Conservation (phyloP, 2,888 invertebrate species). For the Xestoiulus laeticollis region DNA sequence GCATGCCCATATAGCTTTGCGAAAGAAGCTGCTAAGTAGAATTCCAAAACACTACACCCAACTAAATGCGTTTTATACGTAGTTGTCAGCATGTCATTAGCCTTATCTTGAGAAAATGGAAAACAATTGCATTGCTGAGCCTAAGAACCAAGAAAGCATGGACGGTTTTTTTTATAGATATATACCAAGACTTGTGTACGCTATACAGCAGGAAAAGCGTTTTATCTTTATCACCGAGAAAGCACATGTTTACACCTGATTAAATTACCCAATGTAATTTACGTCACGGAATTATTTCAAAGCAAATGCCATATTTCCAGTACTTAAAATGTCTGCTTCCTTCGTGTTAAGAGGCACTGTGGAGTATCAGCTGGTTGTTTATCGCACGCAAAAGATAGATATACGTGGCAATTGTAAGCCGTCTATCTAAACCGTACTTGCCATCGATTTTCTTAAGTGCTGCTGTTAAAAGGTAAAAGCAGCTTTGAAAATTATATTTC, state of each 20-base stretch:
- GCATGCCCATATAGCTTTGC: no score
- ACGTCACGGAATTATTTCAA: not conserved
- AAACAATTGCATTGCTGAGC: not conserved
- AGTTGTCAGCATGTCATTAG: not conserved
- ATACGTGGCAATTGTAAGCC: conserved; percentile 8
- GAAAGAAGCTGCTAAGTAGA: no score
- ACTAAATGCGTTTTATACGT: no score
- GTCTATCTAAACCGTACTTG: not conserved
- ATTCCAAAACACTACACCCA: no score
- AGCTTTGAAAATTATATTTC: conserved; percentile 25
- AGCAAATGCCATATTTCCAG: conserved; percentile 12
- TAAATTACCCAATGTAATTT: conserved; percentile 4
- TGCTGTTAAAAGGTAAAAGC: not conserved
- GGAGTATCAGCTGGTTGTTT: conserved; percentile 19
- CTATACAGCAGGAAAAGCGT: not conserved
- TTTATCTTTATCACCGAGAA: not conserved
- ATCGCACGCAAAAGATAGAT: conserved; percentile 2
- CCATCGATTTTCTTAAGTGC: conserved; percentile 23
- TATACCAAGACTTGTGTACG: not conserved
- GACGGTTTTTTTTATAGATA: not conserved
- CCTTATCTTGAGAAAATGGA: not conserved
- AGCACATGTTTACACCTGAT: conserved; percentile 20
- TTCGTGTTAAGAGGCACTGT: not conserved
- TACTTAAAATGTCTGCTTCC: not conserved
- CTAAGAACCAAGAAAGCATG: not conserved